These are phyloP conservation scores for Siphamia tubifer DNA, from an alignment of 2,113 vertebrate species.

Conservation along the genomic window DNA sequence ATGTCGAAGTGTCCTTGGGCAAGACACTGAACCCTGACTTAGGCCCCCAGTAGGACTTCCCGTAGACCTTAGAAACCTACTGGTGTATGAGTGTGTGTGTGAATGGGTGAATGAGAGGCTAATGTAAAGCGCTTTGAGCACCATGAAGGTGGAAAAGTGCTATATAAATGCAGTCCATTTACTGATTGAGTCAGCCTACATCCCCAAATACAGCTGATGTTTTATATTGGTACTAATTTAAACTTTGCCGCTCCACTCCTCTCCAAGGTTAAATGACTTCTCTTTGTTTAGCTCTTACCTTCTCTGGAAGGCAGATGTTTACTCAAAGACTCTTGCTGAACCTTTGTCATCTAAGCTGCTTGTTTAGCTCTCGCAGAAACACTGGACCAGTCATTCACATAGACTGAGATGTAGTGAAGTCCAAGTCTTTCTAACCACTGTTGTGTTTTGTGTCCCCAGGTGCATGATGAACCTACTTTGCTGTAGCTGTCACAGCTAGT, in stretches of 20 bases:
- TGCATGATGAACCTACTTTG: constrained; percentile 89
- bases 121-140: too few species aligned
- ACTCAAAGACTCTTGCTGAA: not conserved
- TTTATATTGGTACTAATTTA: not conserved
- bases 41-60: too few species aligned
- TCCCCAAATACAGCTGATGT: constrained; percentile 14
- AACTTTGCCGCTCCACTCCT: not conserved
- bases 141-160: too few species aligned
- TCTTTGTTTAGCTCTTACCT: not conserved
- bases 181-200: constrained; percentile 4
- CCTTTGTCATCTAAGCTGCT: not conserved
- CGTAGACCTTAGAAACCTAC: too few species aligned
- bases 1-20: too few species aligned
- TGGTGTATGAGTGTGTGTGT: too few species aligned
- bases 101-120: too few species aligned
- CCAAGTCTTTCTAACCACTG: not conserved
- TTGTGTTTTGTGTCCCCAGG: constrained; percentile 73
- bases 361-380: constrained; percentile 2
- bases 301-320: constrained; percentile 5
- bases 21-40: too few species aligned
- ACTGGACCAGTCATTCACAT: not conserved
- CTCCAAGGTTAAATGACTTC: not conserved
- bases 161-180: too few species aligned
- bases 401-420: not conserved
- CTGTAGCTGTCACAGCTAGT: constrained; percentile 86